Conservation (phyloP, 2,113 vertebrate species). For the Pica pica region DNA sequence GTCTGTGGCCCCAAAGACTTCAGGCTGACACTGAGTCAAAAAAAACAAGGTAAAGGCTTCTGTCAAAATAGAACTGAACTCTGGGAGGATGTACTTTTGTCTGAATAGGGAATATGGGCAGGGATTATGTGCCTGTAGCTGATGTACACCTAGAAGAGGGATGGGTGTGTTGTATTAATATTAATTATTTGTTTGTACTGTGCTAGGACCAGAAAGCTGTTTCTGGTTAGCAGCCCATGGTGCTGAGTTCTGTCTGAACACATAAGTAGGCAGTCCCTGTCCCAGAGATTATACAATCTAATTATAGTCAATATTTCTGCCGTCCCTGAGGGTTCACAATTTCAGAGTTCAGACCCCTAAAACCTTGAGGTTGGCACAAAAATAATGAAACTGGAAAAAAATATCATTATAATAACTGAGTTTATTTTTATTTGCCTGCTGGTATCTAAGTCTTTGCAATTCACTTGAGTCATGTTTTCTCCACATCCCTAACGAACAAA, state of each 20-base stretch:
- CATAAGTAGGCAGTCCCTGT: background rate
- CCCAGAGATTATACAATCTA: slow-evolving; percentile 8
- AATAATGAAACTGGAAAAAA: slow-evolving; percentile 1
- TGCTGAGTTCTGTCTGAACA: background rate
- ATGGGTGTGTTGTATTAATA: background rate
- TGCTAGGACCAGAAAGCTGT: background rate
- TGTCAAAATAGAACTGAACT: background rate
- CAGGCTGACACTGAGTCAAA: background rate
- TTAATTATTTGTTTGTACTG: background rate
- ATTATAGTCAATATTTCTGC: slow-evolving; percentile 26
- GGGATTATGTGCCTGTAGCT: background rate
- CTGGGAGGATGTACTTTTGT: background rate
- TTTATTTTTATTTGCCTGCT: slow-evolving; percentile 59
- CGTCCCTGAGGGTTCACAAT: accelerated
- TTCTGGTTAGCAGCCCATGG: background rate
- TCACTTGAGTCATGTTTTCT: slow-evolving; percentile 6
- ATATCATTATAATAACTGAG: background rate
- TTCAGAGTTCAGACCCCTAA: slow-evolving; percentile 13
- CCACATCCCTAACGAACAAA: background rate
- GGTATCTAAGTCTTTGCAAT: slow-evolving; percentile 5
- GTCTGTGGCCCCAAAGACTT: background rate
- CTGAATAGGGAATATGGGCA: background rate
- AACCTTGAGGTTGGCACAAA: slow-evolving; percentile 19
- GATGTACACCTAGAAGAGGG: background rate
- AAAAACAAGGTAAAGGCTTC: background rate